Evolutionary conservation across 2,797 vertebrate genomes (phyloP).

Genomic region (Erethizon dorsatum): DNA sequence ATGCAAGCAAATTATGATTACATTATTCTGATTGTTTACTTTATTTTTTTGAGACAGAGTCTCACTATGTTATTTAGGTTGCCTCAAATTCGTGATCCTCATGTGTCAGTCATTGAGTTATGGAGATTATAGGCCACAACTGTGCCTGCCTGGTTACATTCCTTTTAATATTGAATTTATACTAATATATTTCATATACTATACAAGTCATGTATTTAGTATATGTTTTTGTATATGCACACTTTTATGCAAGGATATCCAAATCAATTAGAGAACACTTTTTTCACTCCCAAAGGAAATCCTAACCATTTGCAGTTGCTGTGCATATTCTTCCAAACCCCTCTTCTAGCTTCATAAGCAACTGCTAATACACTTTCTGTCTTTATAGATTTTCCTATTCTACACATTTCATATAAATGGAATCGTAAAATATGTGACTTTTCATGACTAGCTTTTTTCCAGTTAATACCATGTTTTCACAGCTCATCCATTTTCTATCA

Average conservation of each 20-base stretch:
- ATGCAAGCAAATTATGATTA: not conserved
- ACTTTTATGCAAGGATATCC: not conserved
- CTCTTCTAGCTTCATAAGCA: not conserved
- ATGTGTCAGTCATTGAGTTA: not conserved
- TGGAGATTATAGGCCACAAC: not conserved
- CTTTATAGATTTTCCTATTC: not conserved
- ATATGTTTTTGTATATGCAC: not conserved
- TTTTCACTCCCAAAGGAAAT: not conserved
- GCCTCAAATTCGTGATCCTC: not conserved
- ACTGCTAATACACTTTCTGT: not conserved
- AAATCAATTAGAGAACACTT: conserved; percentile 9
- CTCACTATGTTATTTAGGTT: not conserved
- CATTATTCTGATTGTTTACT: not conserved
- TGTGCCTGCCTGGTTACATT: not conserved
- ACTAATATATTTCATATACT: not conserved
- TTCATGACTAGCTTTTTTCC: not conserved
- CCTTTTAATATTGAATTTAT: not conserved
- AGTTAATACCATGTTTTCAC: not conserved
- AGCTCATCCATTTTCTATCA: not conserved
- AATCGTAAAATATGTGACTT: not conserved
- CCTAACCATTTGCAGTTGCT: not conserved
- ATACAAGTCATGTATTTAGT: not conserved
- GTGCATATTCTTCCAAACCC: not conserved
- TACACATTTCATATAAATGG: not conserved
- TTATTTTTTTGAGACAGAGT: not conserved